Conservation (phyloP, 2,113 vertebrate species). For the Pluvianellus socialis region DNA sequence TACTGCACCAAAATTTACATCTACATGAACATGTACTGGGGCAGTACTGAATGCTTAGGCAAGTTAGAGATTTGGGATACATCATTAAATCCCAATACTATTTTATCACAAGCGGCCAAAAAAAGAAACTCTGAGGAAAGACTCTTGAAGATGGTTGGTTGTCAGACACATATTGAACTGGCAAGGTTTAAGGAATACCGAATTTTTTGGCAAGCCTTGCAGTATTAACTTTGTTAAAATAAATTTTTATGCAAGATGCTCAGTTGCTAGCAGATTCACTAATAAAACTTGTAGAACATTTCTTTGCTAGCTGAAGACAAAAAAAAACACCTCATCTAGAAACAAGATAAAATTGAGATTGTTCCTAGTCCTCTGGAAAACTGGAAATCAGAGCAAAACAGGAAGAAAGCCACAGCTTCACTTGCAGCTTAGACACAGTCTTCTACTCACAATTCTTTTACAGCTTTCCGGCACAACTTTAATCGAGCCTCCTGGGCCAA, state of each 20-base stretch:
- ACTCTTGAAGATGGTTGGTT: neutral
- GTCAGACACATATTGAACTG: neutral
- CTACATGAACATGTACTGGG: fast-evolving
- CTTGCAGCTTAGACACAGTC: neutral
- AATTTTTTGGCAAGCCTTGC: neutral
- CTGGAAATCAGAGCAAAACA: neutral
- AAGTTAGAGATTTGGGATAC: neutral
- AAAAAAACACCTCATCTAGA: neutral
- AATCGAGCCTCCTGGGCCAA: neutral
- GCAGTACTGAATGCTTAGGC: neutral
- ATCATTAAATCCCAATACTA: neutral
- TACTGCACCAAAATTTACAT: neutral
- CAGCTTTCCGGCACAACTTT: neutral
- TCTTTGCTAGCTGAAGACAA: neutral
- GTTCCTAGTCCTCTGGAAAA: neutral
- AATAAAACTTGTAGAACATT: neutral
- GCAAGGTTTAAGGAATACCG: neutral
- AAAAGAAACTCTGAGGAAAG: neutral
- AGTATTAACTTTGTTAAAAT: neutral
- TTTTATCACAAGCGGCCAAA: neutral
- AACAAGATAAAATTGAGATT: neutral
- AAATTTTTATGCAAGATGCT: neutral
- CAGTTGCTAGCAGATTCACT: neutral
- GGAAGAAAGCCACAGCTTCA: neutral
- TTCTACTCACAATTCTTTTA: neutral